Conservation (phyloP, 2,888 invertebrate species). For the Caenorhabditis sulstoni region DNA sequence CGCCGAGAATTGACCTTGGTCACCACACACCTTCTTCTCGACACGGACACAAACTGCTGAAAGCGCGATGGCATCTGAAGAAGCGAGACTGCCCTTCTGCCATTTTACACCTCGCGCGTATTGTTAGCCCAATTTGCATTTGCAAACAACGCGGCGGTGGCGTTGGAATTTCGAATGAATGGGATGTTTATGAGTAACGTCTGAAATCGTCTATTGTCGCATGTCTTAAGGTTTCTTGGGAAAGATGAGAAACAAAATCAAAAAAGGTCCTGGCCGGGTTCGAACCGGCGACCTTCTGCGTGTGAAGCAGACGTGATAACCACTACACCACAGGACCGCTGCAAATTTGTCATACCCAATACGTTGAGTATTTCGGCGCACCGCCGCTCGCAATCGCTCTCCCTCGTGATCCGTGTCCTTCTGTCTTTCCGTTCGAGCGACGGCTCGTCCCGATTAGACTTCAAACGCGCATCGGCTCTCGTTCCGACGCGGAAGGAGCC, state of each 20-base stretch:
- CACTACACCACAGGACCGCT: conserved; percentile 73
- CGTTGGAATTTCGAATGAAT: conserved; percentile 33
- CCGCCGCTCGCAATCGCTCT: no score
- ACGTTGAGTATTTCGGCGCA: no score
- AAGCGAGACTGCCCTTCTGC: conserved; percentile 38
- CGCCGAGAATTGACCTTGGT: conserved; percentile 45
- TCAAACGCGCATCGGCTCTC: conserved; percentile 5
- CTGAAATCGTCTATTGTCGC: conserved; percentile 5
- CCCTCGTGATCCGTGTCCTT: background rate
- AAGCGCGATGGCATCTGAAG: conserved; percentile 13
- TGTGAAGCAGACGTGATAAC: conserved; percentile 78
- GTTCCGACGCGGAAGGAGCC: background rate
- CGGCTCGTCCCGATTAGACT: conserved; percentile 8
- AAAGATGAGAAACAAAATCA: background rate
- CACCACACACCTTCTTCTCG: conserved; percentile 28
- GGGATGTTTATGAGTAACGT: conserved; percentile 2
- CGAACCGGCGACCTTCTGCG: conserved; percentile 77
- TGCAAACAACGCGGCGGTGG: conserved; percentile 34
- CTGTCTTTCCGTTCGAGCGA: background rate
- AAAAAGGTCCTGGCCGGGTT: conserved; percentile 69
- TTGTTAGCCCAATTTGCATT: conserved; percentile 52
- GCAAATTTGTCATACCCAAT: no score
- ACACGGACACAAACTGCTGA: conserved; percentile 37
- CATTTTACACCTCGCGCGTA: conserved; percentile 51
- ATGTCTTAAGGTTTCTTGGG: no score